phyloP scores from a whole-genome alignment of 2,113 vertebrate species.

The Zosterops hypoxanthus region DNA sequence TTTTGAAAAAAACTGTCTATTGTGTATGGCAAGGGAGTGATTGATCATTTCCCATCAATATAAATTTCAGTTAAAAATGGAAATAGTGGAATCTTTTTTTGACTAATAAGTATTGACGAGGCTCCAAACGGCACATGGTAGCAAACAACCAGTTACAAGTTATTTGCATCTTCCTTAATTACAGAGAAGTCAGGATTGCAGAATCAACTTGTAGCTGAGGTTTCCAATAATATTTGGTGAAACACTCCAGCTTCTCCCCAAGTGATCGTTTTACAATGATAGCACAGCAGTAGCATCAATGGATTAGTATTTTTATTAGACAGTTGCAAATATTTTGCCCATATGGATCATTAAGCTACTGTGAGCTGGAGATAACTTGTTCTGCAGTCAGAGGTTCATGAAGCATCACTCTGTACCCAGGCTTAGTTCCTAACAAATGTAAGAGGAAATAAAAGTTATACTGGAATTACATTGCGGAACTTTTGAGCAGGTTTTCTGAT shows the following conservation, averaged over 20 bases:
- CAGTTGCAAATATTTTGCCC: constrained; percentile 12
- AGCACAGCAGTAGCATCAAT: neutral
- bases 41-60: neutral
- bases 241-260: neutral
- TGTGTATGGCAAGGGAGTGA: neutral
- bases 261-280: neutral
- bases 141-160: neutral
- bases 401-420: neutral
- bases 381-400: neutral
- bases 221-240: neutral
- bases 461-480: neutral
- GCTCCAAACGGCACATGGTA: neutral
- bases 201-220: neutral
- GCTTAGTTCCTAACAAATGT: neutral
- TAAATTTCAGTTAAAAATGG: neutral
- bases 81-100: neutral
- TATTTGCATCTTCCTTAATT: neutral
- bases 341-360: neutral
- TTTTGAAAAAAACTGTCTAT: neutral
- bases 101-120: neutral
- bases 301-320: constrained; percentile 11
- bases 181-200: neutral
- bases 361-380: neutral
- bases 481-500: neutral
- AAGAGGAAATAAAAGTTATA: neutral